Evolutionary conservation across 2,888 invertebrate genomes (phyloP).

Genomic region (Quadroppia sp.): DNA sequence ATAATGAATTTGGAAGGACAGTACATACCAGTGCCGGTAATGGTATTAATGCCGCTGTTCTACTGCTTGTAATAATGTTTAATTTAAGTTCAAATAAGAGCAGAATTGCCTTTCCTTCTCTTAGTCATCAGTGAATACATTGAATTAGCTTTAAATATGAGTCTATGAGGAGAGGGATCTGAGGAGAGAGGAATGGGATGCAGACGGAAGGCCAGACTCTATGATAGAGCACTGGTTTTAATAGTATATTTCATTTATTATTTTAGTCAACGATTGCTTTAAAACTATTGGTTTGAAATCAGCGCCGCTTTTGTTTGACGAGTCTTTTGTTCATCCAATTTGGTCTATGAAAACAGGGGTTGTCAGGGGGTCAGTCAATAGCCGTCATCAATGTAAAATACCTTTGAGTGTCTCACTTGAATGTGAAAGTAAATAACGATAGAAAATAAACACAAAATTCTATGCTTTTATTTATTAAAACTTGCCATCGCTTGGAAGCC

Average conservation of each 20-base stretch:
- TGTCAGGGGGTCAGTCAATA: too few species aligned
- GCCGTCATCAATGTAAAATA: too few species aligned
- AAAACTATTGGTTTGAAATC: conserved; percentile 13
- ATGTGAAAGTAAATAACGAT: too few species aligned
- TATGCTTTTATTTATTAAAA: too few species aligned
- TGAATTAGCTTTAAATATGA: conserved; percentile 14
- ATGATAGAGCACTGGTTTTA: too few species aligned
- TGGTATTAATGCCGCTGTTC: conserved; percentile 17
- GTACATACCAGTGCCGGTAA: neutral
- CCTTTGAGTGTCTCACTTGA: too few species aligned
- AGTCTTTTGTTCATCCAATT: neutral
- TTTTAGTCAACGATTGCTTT: conserved; percentile 13
- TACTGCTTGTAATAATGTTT: conserved; percentile 33
- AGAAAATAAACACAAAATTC: too few species aligned
- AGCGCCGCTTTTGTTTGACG: neutral
- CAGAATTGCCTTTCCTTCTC: neutral
- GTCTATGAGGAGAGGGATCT: neutral
- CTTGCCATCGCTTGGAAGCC: too few species aligned
- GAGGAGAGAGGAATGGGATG: neutral
- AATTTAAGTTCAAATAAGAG: conserved; percentile 8
- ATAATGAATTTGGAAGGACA: neutral
- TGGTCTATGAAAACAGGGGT: neutral
- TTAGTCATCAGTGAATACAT: conserved; percentile 18
- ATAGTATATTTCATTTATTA: conserved; percentile 34
- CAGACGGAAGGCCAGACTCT: neutral